Percentiles rank a stretch among this genome's conserved stretches.
These are phyloP conservation scores for Vanessa atalanta DNA, from an alignment of 1,140 invertebrate genomes.

Conservation along the genomic window DNA sequence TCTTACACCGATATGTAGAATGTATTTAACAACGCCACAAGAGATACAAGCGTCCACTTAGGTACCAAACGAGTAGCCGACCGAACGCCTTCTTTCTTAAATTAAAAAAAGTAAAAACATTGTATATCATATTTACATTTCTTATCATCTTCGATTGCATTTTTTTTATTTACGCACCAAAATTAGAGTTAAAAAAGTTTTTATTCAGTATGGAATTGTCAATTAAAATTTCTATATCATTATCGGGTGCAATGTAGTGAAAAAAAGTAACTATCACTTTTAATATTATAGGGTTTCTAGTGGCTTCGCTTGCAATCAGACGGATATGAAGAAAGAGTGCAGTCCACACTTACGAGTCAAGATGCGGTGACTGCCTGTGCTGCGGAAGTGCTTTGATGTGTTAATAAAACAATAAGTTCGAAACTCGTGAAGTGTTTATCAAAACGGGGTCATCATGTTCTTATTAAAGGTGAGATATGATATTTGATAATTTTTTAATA, in stretches of 20 bases:
- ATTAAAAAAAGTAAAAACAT: constrained; percentile 38
- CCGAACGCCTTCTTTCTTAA: constrained; percentile 51
- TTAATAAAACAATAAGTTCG: constrained; percentile 30
- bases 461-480: constrained; percentile 40
- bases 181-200: too few species aligned
- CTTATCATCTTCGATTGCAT: background rate
- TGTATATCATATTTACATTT: background rate
- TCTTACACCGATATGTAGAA: constrained; percentile 62
- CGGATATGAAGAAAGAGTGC: constrained; percentile 55
- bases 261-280: constrained; percentile 59
- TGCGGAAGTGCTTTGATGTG: constrained; percentile 31
- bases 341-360: constrained; percentile 35
- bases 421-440: constrained; percentile 28
- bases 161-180: too few species aligned
- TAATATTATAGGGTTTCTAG: constrained; percentile 71
- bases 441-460: constrained; percentile 37
- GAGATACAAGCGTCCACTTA: constrained; percentile 66
- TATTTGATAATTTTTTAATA: background rate
- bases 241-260: constrained; percentile 50
- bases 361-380: constrained; percentile 49
- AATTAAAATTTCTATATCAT: constrained; percentile 25
- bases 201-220: too few species aligned
- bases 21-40: constrained; percentile 72
- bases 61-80: constrained; percentile 56
- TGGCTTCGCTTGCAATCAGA: constrained; percentile 38